These are phyloP conservation scores for Ochotona curzoniae DNA, from an alignment of 2,113 vertebrate species.

Conservation along the genomic window DNA sequence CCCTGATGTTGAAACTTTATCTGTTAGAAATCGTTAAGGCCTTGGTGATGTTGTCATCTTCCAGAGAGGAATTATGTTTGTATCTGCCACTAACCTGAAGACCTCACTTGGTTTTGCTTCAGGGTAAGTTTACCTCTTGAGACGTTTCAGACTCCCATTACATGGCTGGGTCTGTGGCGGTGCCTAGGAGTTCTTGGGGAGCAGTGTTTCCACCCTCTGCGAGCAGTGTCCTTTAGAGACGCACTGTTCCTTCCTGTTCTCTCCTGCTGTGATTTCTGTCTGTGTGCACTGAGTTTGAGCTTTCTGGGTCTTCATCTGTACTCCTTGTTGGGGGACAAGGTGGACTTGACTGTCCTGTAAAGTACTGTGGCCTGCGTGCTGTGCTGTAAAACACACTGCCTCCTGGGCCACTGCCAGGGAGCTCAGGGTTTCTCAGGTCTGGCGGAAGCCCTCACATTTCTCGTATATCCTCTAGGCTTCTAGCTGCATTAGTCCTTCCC, in stretches of 20 bases:
- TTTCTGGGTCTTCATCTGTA: background rate
- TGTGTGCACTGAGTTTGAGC: background rate
- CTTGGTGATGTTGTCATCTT: background rate
- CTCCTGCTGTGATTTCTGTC: background rate
- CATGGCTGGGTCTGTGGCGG: background rate
- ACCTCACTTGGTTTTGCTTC: background rate
- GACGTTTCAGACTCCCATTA: constrained; percentile 3
- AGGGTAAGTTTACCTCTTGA: constrained; percentile 16
- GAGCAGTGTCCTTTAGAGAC: background rate
- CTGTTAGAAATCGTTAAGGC: background rate
- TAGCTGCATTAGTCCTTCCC: background rate
- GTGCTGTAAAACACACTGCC: background rate
- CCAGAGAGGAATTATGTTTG: background rate
- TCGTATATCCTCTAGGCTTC: background rate
- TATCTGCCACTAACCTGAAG: background rate
- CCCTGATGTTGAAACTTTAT: background rate
- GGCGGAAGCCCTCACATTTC: background rate
- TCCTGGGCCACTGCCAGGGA: background rate
- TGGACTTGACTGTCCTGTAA: background rate
- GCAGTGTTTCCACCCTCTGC: background rate
- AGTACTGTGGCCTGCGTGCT: background rate
- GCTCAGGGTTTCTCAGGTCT: background rate
- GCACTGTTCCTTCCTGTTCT: background rate
- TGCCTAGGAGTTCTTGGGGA: background rate
- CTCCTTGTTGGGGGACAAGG: background rate